Evolutionary conservation across 2,888 invertebrate genomes (phyloP).

Genomic region (Sarcophaga caerulescens): DNA sequence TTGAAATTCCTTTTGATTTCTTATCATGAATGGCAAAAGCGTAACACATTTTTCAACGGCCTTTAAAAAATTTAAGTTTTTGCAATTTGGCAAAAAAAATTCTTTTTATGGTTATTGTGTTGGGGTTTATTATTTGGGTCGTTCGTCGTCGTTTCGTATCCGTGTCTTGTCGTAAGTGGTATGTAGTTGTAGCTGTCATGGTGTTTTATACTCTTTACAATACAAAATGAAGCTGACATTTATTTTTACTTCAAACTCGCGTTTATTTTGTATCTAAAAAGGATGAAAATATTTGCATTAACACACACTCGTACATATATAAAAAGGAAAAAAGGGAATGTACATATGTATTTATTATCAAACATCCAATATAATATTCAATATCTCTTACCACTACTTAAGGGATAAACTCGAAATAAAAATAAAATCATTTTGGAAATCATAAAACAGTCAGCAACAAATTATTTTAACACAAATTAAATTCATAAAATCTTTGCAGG

Average conservation of each 20-base stretch:
- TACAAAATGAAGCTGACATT: constrained; percentile 33
- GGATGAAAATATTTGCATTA: constrained; percentile 9
- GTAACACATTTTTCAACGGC: constrained; percentile 26
- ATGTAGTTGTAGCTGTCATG: neutral
- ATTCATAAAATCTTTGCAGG: too few relatives aligned
- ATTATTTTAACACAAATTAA: too few relatives aligned
- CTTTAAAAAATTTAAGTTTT: constrained; percentile 25
- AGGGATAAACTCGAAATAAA: neutral
- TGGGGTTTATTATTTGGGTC: constrained; percentile 8
- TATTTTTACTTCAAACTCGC: constrained; percentile 28
- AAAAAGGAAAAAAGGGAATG: neutral
- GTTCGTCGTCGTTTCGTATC: neutral
- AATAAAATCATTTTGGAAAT: neutral
- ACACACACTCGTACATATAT: neutral
- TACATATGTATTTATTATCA: constrained; percentile 1
- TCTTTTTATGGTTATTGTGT: constrained; percentile 27
- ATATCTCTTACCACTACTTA: neutral
- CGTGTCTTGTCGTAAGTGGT: neutral
- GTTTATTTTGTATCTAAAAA: constrained; percentile 23
- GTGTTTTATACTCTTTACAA: neutral
- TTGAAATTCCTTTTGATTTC: constrained; percentile 13
- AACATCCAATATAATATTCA: neutral
- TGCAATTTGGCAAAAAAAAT: constrained; percentile 21
- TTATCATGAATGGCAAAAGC: too few relatives aligned
- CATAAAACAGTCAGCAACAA: too few relatives aligned